Evolutionary conservation across 1,140 invertebrate genomes (phyloP).

Genomic region (Gonioctena quinquepunctata): DNA sequence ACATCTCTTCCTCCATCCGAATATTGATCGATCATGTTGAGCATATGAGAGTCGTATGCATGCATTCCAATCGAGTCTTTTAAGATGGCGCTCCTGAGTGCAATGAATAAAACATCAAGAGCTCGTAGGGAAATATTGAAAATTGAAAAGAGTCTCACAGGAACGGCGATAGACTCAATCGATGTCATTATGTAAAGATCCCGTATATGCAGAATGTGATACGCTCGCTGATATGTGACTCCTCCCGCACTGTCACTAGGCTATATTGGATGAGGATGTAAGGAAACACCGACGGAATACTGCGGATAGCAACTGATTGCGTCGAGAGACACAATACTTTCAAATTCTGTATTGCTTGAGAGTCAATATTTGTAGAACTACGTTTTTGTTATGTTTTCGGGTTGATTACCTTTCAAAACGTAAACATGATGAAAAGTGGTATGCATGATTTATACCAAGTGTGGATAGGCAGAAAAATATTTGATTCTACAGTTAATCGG

Average conservation of each 20-base stretch:
- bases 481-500: no score
- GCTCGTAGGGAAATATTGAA: constrained; percentile 55
- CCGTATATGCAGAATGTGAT: constrained; percentile 39
- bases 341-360: no score
- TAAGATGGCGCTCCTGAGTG: constrained; percentile 53
- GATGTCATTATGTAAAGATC: constrained; percentile 51
- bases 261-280: not conserved
- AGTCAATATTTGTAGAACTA: no score
- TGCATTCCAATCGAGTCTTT: constrained; percentile 52
- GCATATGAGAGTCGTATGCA: constrained; percentile 29
- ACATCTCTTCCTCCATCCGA: no score
- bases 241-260: not conserved
- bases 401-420: no score
- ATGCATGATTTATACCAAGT: no score
- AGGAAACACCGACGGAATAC: not conserved
- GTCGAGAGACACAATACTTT: no score
- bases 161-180: constrained; percentile 51
- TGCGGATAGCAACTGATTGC: not conserved
- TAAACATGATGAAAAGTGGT: no score
- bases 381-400: no score
- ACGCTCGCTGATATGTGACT: constrained; percentile 1
- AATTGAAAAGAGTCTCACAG: constrained; percentile 53
- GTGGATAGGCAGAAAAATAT: no score
- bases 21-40: no score
- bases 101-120: constrained; percentile 56